Conservation (phyloP, 2,797 vertebrate genomes). For the Vipera latastei region DNA sequence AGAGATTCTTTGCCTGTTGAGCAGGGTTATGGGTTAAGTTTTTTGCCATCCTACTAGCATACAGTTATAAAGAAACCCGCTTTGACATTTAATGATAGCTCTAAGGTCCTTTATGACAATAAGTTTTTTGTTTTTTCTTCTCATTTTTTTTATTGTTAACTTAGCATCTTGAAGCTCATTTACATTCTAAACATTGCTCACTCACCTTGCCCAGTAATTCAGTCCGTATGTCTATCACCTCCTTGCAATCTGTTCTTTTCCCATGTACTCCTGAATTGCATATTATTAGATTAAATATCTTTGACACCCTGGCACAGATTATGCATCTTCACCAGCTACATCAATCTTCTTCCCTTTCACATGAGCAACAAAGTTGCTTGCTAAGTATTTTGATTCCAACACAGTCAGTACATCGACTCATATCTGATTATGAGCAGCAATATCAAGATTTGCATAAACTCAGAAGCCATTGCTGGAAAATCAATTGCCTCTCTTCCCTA, state of each 20-base stretch:
- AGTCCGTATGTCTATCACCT: conserved; percentile 9
- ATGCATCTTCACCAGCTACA: conserved; percentile 12
- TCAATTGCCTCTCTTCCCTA: conserved; percentile 21
- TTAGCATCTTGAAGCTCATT: neutral
- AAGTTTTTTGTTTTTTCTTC: neutral
- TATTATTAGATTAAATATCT: neutral
- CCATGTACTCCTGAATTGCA: neutral
- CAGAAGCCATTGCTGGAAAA: conserved; percentile 12
- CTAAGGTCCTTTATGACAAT: neutral
- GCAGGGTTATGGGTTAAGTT: neutral
- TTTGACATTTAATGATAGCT: conserved; percentile 10
- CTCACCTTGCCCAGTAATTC: conserved; percentile 5
- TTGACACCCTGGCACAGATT: neutral
- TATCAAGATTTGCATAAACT: conserved; percentile 14
- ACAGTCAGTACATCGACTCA: neutral
- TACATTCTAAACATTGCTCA: neutral
- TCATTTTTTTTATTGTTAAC: neutral
- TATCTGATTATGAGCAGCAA: conserved; percentile 21
- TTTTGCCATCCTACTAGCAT: neutral
- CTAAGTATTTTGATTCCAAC: neutral
- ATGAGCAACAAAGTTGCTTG: conserved; percentile 9
- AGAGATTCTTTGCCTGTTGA: neutral
- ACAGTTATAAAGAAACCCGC: neutral
- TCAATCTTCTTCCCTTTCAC: neutral
- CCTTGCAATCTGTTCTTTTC: conserved; percentile 5